Conservation (phyloP, 2,113 vertebrate genomes). For the Dipodomys merriami region DNA sequence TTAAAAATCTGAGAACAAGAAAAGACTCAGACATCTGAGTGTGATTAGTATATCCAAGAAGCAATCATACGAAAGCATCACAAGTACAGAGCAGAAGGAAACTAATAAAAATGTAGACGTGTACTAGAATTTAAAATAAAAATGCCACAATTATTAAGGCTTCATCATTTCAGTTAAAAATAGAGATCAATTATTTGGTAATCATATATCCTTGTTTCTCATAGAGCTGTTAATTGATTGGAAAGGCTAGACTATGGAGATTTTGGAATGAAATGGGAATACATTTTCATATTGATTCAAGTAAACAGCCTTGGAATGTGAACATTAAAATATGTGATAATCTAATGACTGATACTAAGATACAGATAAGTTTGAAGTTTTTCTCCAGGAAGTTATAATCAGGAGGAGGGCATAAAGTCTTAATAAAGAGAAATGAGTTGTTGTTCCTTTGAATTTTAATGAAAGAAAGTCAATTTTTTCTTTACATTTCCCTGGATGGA, state of each 20-base stretch:
- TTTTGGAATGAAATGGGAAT: not conserved
- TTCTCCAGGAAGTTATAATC: not conserved
- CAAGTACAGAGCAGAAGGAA: not conserved
- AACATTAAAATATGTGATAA: not conserved
- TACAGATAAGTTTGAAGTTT: not conserved
- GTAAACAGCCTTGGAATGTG: not conserved
- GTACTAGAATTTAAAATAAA: not conserved
- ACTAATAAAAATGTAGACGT: not conserved
- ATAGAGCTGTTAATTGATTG: not conserved
- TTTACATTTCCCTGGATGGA: not conserved
- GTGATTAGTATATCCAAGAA: not conserved
- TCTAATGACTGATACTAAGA: not conserved
- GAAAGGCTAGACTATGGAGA: not conserved
- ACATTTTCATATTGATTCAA: not conserved
- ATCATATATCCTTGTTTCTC: not conserved
- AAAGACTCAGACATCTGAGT: not conserved
- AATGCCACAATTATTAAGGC: not conserved
- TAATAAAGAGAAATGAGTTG: not conserved
- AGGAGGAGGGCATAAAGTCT: not conserved
- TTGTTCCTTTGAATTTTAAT: not conserved
- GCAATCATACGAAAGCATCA: not conserved
- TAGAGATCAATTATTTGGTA: not conserved
- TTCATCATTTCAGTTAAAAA: not conserved
- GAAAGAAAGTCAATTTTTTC: not conserved
- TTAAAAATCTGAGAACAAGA: not conserved